Evolutionary conservation across 2,797 vertebrate genomes (phyloP), one percentile per base, ranked within the genome.

Genomic region (Enteromius fasciolatus): DNA sequence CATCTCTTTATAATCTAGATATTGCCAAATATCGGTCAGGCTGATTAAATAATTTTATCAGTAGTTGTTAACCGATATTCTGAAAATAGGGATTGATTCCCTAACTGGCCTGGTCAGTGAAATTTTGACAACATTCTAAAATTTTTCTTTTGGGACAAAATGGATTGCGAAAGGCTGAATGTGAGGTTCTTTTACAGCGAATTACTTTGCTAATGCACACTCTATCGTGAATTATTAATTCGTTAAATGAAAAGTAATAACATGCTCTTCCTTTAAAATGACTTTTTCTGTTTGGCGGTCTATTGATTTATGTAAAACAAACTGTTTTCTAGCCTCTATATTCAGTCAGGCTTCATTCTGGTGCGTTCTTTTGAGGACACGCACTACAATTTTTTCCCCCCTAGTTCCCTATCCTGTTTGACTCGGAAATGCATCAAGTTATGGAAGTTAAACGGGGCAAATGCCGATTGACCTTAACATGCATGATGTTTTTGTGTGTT

Each of bases 401-500:
- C 20, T 4, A 36, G 33, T 54, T n/a, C 72, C 20, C 15, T 15
- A 75, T 75, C 36, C 54, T 44, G 73, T 41, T 76, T 44, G 14
- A 44, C 36, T 61, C 2, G 15, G 73, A 61, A 44, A 25, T 20
- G n/a, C 31, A 0, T 39, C 20, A 74, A 9, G 31, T 39, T 39
- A 10, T 9, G 20, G 52, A 59, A 25, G 23, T 46, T 18, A 12
- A 28, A 28, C 23, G 1, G 1, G 57, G 61, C 3, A n/a, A 41
- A 20, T 46, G 25, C 4, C 4, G 17, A 23, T 46, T 64, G 39
- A 63, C 23, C 15, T 46, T 48, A 63, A 63, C 4, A 15, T n/a
- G 61, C 18, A 10, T 31, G 52, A 25, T 23, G 17, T 77, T 69
- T 25, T 68, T 70, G 44, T 66, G 89, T 88, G 91, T 89, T 94